Evolutionary conservation across 2,113 vertebrate genomes (phyloP).

Genomic region (Triplophysa dalaica): DNA sequence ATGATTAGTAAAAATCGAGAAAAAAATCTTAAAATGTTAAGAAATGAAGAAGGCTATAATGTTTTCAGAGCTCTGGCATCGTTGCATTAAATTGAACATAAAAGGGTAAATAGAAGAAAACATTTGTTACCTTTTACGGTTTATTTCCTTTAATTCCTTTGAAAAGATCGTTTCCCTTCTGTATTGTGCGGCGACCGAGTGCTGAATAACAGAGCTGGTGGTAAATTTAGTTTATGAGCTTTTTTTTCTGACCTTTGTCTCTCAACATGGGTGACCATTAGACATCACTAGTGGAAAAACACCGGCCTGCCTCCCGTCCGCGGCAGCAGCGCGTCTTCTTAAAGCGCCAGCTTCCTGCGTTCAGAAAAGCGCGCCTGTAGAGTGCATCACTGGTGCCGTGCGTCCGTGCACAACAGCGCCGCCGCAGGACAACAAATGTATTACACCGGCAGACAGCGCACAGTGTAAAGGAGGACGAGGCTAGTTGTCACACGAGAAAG

Average conservation of each 20-base stretch:
- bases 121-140: constrained; percentile 66
- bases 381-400: constrained; percentile 4
- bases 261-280: constrained; percentile 77
- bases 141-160: constrained; percentile 69
- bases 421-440: background rate
- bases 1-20: background rate
- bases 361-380: constrained; percentile 20
- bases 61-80: background rate
- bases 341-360: constrained; percentile 59
- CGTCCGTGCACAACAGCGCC: background rate
- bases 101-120: background rate
- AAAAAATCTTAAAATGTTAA: background rate
- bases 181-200: constrained; percentile 61
- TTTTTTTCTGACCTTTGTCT: constrained; percentile 90
- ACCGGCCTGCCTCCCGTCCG: constrained; percentile 83
- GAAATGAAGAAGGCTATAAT: background rate
- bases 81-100: background rate
- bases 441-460: background rate
- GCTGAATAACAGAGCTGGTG: constrained; percentile 67
- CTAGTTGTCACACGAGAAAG: background rate
- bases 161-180: constrained; percentile 59
- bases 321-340: constrained; percentile 59
- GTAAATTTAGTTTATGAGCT: constrained; percentile 83
- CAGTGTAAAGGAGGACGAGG: background rate
- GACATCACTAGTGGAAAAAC: constrained; percentile 92